Percentiles rank a stretch among this genome's conserved stretches.
Evolutionary conservation across 2,888 invertebrate genomes (phyloP).

Genomic region (Caenorhabditis imperialis): DNA sequence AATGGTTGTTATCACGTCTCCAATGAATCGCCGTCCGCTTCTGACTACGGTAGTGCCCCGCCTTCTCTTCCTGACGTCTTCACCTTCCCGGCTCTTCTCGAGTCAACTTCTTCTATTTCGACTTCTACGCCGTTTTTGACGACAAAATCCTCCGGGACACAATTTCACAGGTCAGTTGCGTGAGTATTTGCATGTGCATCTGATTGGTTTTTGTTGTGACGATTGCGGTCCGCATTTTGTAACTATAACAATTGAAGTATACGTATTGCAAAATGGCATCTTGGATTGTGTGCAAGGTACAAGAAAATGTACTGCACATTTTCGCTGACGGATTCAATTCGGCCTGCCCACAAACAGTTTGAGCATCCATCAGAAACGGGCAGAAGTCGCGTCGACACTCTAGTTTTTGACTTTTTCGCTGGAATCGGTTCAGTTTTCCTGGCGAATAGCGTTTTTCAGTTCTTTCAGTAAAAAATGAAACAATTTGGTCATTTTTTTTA

Average conservation of each 20-base stretch:
- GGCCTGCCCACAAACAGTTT: too few relatives aligned
- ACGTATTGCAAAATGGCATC: conserved; percentile 29
- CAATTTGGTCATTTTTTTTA: too few relatives aligned
- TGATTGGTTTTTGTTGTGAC: conserved; percentile 38
- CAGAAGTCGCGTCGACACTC: too few relatives aligned
- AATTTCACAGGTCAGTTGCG: conserved; percentile 3
- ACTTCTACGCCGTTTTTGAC: conserved; percentile 20
- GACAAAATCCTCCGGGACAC: too few relatives aligned
- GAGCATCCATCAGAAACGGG: too few relatives aligned
- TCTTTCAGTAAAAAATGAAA: too few relatives aligned
- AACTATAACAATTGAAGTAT: conserved; percentile 50
- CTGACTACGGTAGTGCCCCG: conserved; percentile 27
- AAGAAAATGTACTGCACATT: conserved; percentile 42
- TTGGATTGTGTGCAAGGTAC: conserved; percentile 34
- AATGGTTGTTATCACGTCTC: conserved; percentile 28
- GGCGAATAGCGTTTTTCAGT: too few relatives aligned
- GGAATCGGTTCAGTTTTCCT: too few relatives aligned
- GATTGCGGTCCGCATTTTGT: conserved; percentile 12
- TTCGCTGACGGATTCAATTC: background rate
- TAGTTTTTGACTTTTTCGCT: too few relatives aligned
- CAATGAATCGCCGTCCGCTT: background rate
- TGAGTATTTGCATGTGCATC: conserved; percentile 16
- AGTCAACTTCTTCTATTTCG: conserved; percentile 26
- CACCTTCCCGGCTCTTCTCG: too few relatives aligned
- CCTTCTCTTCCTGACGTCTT: conserved; percentile 28